Percentiles rank a stretch among this genome's conserved stretches.
Conservation (phyloP, 2,888 invertebrate species). For the Polyommatus icarus region DNA sequence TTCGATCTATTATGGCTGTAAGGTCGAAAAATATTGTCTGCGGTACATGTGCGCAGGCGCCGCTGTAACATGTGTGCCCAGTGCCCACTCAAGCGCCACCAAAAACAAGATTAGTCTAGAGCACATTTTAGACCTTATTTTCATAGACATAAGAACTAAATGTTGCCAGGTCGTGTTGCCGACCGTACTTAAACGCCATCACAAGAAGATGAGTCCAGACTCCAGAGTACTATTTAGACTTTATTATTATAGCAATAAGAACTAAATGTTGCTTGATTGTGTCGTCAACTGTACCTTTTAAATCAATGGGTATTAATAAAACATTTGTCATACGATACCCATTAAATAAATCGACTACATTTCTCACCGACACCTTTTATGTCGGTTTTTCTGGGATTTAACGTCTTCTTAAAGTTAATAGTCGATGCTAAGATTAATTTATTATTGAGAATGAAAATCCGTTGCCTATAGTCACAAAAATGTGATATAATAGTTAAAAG, state of each 20-base stretch:
- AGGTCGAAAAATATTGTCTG: not conserved
- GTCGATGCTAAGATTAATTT: not conserved
- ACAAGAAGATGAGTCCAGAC: too few relatives aligned
- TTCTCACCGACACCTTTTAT: conserved; percentile 10
- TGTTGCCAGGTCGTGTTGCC: not conserved
- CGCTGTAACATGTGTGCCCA: conserved; percentile 23
- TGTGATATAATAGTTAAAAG: not conserved
- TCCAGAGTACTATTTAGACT: not conserved
- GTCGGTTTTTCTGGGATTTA: not conserved
- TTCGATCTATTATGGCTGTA: conserved; percentile 39
- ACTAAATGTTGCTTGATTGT: not conserved
- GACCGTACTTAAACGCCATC: not conserved
- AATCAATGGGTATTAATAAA: conserved; percentile 11
- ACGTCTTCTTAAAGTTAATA: conserved; percentile 5
- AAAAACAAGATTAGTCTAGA: not conserved
- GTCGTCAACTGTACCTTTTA: not conserved
- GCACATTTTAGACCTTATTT: not conserved
- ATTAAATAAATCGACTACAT: conserved; percentile 16
- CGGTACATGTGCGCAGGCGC: conserved; percentile 1
- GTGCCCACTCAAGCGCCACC: conserved; percentile 28
- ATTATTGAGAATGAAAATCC: not conserved
- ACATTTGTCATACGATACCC: conserved; percentile 20
- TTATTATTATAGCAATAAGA: not conserved
- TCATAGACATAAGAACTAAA: not conserved
- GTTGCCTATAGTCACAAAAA: not conserved